Base-by-base conservation (phyloP, 2,797 vertebrate species). In the Synanceia verrucosa region DNA sequence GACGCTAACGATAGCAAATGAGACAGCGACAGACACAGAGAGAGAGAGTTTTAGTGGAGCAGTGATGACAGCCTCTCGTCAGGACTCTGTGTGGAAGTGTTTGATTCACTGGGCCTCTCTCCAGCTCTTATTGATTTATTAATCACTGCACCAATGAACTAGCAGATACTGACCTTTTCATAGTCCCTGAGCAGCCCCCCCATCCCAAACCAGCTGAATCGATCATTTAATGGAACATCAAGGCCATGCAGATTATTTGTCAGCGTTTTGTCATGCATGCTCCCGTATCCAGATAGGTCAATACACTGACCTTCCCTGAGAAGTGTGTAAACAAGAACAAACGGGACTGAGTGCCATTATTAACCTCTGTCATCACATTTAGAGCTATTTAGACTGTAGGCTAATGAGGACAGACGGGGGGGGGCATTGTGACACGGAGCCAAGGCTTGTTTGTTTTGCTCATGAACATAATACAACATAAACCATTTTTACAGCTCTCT, bases 221-320 rank as follows among this genome's bases (percentile, higher is more conserved):
- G 95, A 99, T 97, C 96, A 95, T 94, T 97, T 98, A 98, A 98
- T 98, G 97, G 96, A 96, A 97, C 96, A 96, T 98, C 96, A 96
- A 96, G 96, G 91, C 94, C 91, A 88, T 93, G 94, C 94, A 95
- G 94, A 95, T 94, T 94, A 95, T 95, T 96, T 95, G 96, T 84
- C 88, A 83, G 81, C 69, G 16, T 90, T 92, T 90, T 90, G 90
- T 91, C 82, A 81, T 82, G 80, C 87, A 81, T 82, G 73, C 75
- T 70, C 73, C 69, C 94, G 93, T 94, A 93, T 95, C 91, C 85
- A 88, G 61, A 91, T 82, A 86, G 86, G 91, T 95, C 94, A 92
- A 96, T 96, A 95, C 90, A 94, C 89, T 95, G 95, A 95, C 96
- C 95, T 95, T 95, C 92, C 43, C 68, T 78, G 89, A 85, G 85